Evolutionary conservation across 2,888 invertebrate species (phyloP).

Genomic region (Epistrophella euchroma): DNA sequence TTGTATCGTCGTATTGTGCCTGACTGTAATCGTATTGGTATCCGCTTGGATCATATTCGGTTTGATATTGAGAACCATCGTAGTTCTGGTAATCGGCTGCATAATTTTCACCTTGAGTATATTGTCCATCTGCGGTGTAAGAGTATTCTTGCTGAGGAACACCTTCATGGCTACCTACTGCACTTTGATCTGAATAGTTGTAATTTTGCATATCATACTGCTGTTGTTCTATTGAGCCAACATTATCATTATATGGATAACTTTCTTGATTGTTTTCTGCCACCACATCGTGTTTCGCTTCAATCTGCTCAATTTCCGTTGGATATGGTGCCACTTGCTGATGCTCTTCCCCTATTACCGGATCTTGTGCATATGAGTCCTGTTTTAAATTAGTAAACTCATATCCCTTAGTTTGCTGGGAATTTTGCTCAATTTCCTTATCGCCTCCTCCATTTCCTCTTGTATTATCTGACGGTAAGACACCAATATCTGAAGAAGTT

Average conservation of each 20-base stretch:
- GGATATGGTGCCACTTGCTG: conserved; percentile 30
- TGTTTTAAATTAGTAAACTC: conserved; percentile 47
- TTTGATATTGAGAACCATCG: conserved; percentile 79
- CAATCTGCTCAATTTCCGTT: conserved; percentile 25
- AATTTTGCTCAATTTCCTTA: conserved; percentile 45
- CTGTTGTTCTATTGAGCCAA: not conserved
- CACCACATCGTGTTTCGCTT: conserved; percentile 13
- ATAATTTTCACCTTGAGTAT: conserved; percentile 78
- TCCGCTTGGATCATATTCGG: conserved; percentile 80
- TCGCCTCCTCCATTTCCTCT: conserved; percentile 40
- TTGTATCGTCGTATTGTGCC: conserved; percentile 80
- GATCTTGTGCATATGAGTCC: conserved; percentile 28
- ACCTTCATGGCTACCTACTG: conserved; percentile 31
- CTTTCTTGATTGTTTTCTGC: conserved; percentile 4
- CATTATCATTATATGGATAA: conserved; percentile 34
- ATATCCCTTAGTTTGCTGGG: conserved; percentile 15
- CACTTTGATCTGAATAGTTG: conserved; percentile 31
- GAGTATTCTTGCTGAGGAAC: conserved; percentile 35
- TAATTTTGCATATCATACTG: conserved; percentile 47
- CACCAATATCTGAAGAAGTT: conserved; percentile 10
- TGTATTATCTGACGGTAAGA: conserved; percentile 37
- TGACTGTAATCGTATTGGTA: conserved; percentile 83
- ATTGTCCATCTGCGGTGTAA: conserved; percentile 28
- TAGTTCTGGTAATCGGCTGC: conserved; percentile 81
- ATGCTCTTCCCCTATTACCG: conserved; percentile 2